A percentile compares a stretch with the other conserved stretches of the same genome.
Evolutionary conservation across 2,888 invertebrate genomes (phyloP).

Genomic region (Homarus gammarus): DNA sequence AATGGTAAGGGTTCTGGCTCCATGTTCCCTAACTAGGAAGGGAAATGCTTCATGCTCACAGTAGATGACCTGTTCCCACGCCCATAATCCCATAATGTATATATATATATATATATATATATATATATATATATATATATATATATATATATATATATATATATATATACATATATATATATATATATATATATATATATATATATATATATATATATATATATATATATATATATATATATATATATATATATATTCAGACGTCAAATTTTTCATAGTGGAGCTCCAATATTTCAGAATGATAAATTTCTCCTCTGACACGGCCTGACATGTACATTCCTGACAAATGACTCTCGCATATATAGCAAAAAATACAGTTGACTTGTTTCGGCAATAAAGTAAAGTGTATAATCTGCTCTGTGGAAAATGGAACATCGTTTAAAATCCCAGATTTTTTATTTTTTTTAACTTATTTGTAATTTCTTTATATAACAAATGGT

Average conservation of each 20-base stretch:
- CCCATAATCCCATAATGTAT: neutral
- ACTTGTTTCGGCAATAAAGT: neutral
- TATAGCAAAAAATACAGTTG: neutral
- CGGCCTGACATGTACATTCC: neutral
- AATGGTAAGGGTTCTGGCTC: too few species aligned
- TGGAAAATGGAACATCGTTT: too few species aligned
- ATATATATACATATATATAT: constrained; percentile 28
- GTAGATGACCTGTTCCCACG: neutral
- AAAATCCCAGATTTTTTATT: too few species aligned
- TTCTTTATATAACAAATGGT: too few species aligned
- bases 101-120: constrained; percentile 25
- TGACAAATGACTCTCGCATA: neutral
- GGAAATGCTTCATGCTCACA: too few species aligned
- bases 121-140: constrained; percentile 28
- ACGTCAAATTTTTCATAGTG: neutral
- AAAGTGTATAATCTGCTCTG: neutral
- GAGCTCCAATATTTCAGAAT: neutral
- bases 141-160: constrained; percentile 26
- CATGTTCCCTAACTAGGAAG: too few species aligned
- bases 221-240: constrained; percentile 16
- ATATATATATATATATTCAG: constrained; percentile 21
- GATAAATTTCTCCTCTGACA: too few species aligned
- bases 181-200: constrained; percentile 27
- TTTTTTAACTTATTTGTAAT: too few species aligned
- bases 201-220: constrained; percentile 16